Conservation (phyloP, 2,113 vertebrate genomes). For the Triplophysa siluroides region DNA sequence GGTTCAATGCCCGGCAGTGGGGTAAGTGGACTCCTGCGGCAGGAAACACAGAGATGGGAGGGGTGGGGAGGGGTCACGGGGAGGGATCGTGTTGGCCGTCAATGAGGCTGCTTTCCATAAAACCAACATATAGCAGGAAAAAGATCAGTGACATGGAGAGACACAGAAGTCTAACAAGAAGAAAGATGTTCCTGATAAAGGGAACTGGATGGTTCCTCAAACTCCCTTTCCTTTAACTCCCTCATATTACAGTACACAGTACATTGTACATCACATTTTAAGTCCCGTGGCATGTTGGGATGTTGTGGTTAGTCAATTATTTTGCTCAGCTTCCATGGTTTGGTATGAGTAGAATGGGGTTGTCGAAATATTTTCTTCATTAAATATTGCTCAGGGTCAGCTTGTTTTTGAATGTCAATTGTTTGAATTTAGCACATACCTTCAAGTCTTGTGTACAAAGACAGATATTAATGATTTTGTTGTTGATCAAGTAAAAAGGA, state of each 20-base stretch:
- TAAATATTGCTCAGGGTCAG: too few species aligned
- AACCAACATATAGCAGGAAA: slow-evolving; percentile 33
- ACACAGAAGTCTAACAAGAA: slow-evolving; percentile 19
- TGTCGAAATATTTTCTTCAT: too few species aligned
- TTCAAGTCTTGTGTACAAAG: too few species aligned
- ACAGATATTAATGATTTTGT: too few species aligned
- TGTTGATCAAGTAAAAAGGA: too few species aligned
- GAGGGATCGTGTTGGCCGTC: slow-evolving; percentile 50
- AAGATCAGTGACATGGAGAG: slow-evolving; percentile 11
- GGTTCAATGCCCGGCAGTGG: slow-evolving; percentile 73
- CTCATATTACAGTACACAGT: slow-evolving; percentile 33
- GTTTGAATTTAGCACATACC: too few species aligned
- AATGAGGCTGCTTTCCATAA: slow-evolving; percentile 44
- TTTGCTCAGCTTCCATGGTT: not conserved
- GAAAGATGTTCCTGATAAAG: slow-evolving; percentile 34
- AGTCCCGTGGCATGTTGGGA: slow-evolving; percentile 28
- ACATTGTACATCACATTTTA: slow-evolving; percentile 23
- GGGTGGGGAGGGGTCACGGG: slow-evolving; percentile 24
- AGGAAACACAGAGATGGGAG: slow-evolving; percentile 66
- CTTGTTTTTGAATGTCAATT: too few species aligned
- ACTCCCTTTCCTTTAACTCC: slow-evolving; percentile 13
- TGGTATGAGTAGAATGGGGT: not conserved
- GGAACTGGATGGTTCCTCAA: slow-evolving; percentile 31
- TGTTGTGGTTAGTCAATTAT: not conserved
- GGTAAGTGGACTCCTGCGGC: slow-evolving; percentile 75